Conservation (phyloP, 2,888 invertebrate genomes). For the Rambutsinella grinnellia region DNA sequence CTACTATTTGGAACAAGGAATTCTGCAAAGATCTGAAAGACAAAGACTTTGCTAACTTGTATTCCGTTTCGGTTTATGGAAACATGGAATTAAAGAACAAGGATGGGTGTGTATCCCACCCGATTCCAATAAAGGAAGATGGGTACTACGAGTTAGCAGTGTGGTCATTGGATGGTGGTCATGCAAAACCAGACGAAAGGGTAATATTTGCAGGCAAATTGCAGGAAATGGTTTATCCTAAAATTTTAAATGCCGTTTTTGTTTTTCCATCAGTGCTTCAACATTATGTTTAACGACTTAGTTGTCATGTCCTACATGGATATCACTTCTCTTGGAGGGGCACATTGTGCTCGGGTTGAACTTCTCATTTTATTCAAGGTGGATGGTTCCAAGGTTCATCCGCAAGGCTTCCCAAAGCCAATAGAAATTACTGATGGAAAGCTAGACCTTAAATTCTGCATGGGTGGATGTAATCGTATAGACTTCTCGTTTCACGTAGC, state of each 20-base stretch:
- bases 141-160: not conserved
- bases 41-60: not conserved
- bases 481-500: not conserved
- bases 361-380: not conserved
- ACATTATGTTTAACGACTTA: not conserved
- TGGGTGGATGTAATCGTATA: not conserved
- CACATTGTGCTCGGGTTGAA: not conserved
- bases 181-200: not conserved
- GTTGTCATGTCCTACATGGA: not conserved
- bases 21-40: too few species aligned
- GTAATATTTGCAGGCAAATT: too few species aligned
- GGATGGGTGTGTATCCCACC: not conserved
- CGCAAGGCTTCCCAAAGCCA: not conserved
- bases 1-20: too few species aligned
- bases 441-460: not conserved
- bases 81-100: not conserved
- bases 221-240: too few species aligned
- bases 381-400: not conserved
- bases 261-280: not conserved
- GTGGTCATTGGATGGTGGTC: not conserved
- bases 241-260: not conserved
- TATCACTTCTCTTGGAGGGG: too few species aligned
- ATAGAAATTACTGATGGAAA: not conserved
- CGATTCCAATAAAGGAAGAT: not conserved
- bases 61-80: not conserved